Base-by-base conservation (phyloP, 2,888 invertebrate species). In the Ophraella communa region DNA sequence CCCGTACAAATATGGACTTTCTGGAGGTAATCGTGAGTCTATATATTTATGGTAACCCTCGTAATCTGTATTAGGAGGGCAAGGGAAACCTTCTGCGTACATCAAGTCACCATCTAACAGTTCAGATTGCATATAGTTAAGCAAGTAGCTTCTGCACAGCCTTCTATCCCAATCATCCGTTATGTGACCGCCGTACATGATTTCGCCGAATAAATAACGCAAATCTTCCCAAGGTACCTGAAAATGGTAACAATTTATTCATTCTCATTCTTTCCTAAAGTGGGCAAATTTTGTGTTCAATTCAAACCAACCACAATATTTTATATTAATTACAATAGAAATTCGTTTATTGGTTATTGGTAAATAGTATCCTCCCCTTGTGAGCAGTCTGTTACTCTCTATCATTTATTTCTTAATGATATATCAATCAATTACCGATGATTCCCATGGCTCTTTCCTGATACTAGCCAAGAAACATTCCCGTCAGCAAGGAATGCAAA, bases 131-230 rank as follows among this genome's bases (percentile, higher is more conserved):
- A 97, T 91, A 79, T 92, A 96, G 78, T 94, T 95, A 71, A 92
- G 86, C 49, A 97, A 84, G 82, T 93, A 95, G 1, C 91, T 93
- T 56, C 91, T 87, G 77, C 96, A 97, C 3, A 97, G 86, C 39
- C 93, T 85, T 51, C 96, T 85, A 81, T 97, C 96, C 95, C 96
- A 96, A 81, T 97, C 96, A 78, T 97, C 96, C 0, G 96, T 96
- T 74, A 97, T 96, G 78, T 97, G 97, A 0, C 97, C 97, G 1
- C 96, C 96, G 78, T 97, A 97, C 96, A 97, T 96, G 73, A 97
- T 97, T 84, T 97, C 96, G 0, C 96, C 97, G 79, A 97, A 96
- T 18, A 97, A 84, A 80, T 96, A 97, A 1, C 96, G 87, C 73
- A 97, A 83, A 83, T 97, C 96, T 81, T 96, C 96, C 94, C 95